phyloP scores from a whole-genome alignment of 1,140 invertebrate genomes.

The Conus betulinus region DNA sequence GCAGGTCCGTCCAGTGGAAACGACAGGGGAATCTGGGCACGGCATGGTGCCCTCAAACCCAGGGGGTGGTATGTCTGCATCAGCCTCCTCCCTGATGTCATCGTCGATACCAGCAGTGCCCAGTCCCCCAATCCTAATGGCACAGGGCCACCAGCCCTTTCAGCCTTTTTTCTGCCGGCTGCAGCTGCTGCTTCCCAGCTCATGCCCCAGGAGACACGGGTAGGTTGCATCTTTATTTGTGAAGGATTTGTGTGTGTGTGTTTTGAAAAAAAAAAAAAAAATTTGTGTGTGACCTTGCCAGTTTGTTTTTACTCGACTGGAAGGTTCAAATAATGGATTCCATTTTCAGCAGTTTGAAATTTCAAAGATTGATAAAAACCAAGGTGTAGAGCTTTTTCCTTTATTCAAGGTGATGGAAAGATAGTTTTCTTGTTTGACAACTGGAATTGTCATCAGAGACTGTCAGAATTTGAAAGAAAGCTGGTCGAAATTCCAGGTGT shows the following conservation, averaged over 20 bases:
- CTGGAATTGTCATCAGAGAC: no score
- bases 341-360: no score
- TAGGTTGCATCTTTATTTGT: constrained; percentile 37
- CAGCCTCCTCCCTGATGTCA: constrained; percentile 74
- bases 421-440: no score
- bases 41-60: constrained; percentile 65
- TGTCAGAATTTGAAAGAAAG: no score
- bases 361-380: no score
- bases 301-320: no score
- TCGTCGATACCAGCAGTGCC: constrained; percentile 61
- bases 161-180: constrained; percentile 55
- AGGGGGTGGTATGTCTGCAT: not conserved
- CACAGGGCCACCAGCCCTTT: constrained; percentile 61
- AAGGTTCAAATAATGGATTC: no score
- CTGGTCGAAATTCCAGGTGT: no score
- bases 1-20: constrained; percentile 76
- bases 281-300: not conserved
- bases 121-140: constrained; percentile 69
- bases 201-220: constrained; percentile 65
- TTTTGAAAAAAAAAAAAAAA: no score
- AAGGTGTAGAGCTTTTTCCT: no score
- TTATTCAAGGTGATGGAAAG: no score
- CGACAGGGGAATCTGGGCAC: constrained; percentile 74
- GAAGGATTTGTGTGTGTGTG: not conserved
- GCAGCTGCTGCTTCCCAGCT: constrained; percentile 58